Evolutionary conservation across 2,113 vertebrate species (phyloP), one percentile per base, ranked within the genome.

Genomic region (Synchiropus splendidus): DNA sequence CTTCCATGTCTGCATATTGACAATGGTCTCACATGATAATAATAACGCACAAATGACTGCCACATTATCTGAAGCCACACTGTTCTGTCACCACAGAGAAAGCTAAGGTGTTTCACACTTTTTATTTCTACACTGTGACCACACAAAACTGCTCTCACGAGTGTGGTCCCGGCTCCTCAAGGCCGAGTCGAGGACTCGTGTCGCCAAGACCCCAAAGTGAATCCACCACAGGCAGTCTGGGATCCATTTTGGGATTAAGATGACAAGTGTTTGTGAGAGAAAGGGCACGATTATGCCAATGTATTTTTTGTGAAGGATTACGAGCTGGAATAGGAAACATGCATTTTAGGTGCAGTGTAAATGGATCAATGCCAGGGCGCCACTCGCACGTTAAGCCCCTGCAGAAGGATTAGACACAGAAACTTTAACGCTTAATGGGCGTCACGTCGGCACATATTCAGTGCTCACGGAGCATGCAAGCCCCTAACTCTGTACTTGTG

Each of bases 71-170:
- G 8, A 27, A 27, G 21, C 21, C 21, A 27, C 4, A 27, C 21
- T 27, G 21, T 27, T 27, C 4, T 27, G 21, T 27, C 8, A 27
- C 21, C 21, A 27, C 8, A 8, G 21, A 4, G 21, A 27, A 5
- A 27, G n/a, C 8, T 4, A 27, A 27, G 21, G 21, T 27, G 21
- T 27, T 27, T 27, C 21, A 5, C 21, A 27, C 21, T 27, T 27
- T 5, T 27, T 27, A n/a, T 27, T 27, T 5, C 21, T 4, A 27
- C n/a, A n/a, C n/a, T n/a, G 30, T 18, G 32, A 58, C 52, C 56
- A 53, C 47, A 51, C 37, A 50, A 13, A 63, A 50, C 60, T 48
- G 9, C 46, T 37, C n/a, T 42, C 34, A 12, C 21, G 40, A 64
- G 36, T 35, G 42, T 39, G 41, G 38, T 46, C 44, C 18, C 44